Evolutionary conservation across 2,888 invertebrate genomes (phyloP), one percentile per base, ranked within the genome.

Genomic region (Papilio protenor): DNA sequence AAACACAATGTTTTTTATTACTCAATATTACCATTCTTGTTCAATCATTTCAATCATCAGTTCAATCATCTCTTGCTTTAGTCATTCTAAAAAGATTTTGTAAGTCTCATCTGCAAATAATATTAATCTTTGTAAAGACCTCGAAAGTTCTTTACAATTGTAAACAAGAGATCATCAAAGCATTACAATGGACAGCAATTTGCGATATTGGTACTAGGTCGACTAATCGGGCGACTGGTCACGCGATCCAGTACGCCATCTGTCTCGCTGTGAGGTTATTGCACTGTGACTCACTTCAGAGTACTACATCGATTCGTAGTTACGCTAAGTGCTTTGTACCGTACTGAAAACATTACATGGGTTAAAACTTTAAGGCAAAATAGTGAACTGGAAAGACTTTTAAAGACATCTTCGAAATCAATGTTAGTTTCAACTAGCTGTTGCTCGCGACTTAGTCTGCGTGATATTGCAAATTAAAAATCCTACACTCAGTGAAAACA

Each of bases 211-310:
- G 57, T 61, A 64, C 66, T 79, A 64, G n/a, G 16, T 72, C 81
- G 79, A 82, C 80, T 81, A 80, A 82, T 85, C 83, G 78, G 40
- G 72, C 78, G 75, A 85, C 81, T 47, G 75, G 79, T 79, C 75
- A 64, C 61, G 74, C 73, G 57, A 75, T 76, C 78, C 47, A 72
- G 72, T 79, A 79, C 75, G 78, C 84, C 82, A 85, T 85, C 85
- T 81, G 91, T 90, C 90, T 89, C 87, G 88, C 61, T 55, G 81
- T 77, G 77, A 78, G 91, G 90, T 90, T 88, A 86, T 86, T 89
- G 90, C 87, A 83, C 90, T 77, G 81, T 90, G 89, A 90, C 84
- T 91, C 91, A 90, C 84, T 75, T 66, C 76, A 77, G 69, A 73
- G 79, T 21, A 72, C 75, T 78, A 76, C 79, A 76, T 79, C 79